Percentiles rank a stretch among this genome's conserved stretches.
Conservation (phyloP, 2,888 invertebrate genomes). For the Petrolisthes cinctipes region DNA sequence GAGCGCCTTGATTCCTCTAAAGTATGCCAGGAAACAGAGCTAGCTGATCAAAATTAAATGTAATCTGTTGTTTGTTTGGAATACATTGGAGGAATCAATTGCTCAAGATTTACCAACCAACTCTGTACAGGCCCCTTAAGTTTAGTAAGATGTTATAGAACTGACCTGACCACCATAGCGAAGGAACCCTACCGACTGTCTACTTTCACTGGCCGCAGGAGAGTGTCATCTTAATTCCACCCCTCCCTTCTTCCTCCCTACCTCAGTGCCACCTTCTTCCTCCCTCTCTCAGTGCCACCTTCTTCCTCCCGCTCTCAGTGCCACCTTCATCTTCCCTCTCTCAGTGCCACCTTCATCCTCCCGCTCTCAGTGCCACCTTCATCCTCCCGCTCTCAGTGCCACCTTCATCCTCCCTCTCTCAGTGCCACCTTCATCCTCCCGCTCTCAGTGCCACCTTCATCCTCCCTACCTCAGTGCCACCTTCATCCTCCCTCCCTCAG, state of each 20-base stretch:
- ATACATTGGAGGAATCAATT: no score
- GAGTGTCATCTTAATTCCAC: neutral
- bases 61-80: no score
- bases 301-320: neutral
- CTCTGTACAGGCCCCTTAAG: no score
- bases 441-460: no score
- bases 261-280: neutral
- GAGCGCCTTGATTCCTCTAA: no score
- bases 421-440: no score
- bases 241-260: neutral
- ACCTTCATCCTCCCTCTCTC: neutral
- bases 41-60: no score
- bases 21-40: no score
- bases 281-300: neutral
- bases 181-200: neutral
- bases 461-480: constrained; percentile 1
- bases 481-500: neutral
- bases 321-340: neutral
- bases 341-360: neutral
- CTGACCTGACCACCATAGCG: constrained; percentile 4
- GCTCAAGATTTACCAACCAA: no score
- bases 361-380: neutral
- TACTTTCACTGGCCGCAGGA: neutral
- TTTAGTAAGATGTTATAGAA: neutral
- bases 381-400: neutral